phyloP scores from a whole-genome alignment of 2,113 vertebrate genomes.

The Ancistrus triradiatus region DNA sequence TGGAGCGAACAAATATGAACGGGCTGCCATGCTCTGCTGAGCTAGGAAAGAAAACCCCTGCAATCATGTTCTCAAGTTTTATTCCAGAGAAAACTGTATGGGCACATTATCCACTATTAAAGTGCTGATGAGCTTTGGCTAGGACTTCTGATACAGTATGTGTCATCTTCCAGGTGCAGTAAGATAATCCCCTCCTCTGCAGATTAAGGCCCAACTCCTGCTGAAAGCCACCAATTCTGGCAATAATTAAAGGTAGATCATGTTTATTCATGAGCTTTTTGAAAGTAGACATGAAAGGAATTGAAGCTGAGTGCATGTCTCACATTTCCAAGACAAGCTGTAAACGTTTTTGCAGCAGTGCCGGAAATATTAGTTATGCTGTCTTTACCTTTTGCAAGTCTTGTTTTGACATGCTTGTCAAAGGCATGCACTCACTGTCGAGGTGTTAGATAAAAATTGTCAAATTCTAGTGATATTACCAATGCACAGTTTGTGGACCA shows the following conservation, averaged over 20 bases:
- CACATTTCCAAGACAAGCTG: constrained; percentile 28
- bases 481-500: no score
- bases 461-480: no score
- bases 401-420: background rate
- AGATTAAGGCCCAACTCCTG: constrained; percentile 40
- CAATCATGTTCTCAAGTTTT: background rate
- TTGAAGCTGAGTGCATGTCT: constrained; percentile 36
- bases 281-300: constrained; percentile 54
- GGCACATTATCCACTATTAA: constrained; percentile 21
- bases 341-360: constrained; percentile 40
- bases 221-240: constrained; percentile 33
- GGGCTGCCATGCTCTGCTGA: background rate
- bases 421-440: background rate
- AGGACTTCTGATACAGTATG: constrained; percentile 33
- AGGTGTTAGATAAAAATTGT: no score
- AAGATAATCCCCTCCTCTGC: constrained; percentile 53
- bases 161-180: constrained; percentile 52
- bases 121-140: constrained; percentile 33
- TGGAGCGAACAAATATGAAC: no score
- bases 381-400: background rate
- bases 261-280: constrained; percentile 60
- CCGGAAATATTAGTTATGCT: constrained; percentile 51
- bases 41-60: background rate
- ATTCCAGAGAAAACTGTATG: constrained; percentile 9
- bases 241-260: constrained; percentile 58